Evolutionary conservation across 2,888 invertebrate genomes (phyloP), one percentile per base, ranked within the genome.

Genomic region (Nowickia ferox): DNA sequence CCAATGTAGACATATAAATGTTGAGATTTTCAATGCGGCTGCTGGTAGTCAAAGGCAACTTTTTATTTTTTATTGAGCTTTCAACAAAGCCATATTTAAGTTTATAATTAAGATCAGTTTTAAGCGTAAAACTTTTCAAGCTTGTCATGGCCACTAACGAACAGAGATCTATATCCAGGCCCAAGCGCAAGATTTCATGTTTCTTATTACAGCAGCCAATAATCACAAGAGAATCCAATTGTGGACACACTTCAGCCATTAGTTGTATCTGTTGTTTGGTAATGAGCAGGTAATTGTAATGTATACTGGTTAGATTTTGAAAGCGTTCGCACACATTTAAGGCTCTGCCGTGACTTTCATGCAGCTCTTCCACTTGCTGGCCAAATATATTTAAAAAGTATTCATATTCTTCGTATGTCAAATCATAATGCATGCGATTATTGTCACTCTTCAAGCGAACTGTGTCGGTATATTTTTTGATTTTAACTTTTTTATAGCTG

Each of bases 381-480:
- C 69, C 78, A 42, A 75, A 79, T n/a, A 65, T 53, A 8, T 66
- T 57, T n/a, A 79, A 48, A 71, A 82, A 82, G 55, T 82, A 78
- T 22, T 66, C 22, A 22, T 75, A 79, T 61, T 82, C 78, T 3
- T 65, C 38, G 0, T 51, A 42, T 1, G 53, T 40, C 3, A 86
- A 63, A 19, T 77, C 51, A 30, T 42, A 51, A 30, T 55, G 42
- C 5, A 8, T n/a, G 8, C 2, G 1, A 5, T 59, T 17, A 2
- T 38, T 30, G 22, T 59, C 22, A 46, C 40, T 51, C 40, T 48
- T 66, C 22, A 84, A 6, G 22, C 42, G 65, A 19, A 84, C 15
- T 17, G 40, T 66, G 5, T 59, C 59, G 1, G 1, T 15, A 38
- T 30, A 77, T 38, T 83, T 83, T 72, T n/a, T 51, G 17, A 83